Conservation (phyloP, 2,797 vertebrate species). For the Falco novaeseelandiae region DNA sequence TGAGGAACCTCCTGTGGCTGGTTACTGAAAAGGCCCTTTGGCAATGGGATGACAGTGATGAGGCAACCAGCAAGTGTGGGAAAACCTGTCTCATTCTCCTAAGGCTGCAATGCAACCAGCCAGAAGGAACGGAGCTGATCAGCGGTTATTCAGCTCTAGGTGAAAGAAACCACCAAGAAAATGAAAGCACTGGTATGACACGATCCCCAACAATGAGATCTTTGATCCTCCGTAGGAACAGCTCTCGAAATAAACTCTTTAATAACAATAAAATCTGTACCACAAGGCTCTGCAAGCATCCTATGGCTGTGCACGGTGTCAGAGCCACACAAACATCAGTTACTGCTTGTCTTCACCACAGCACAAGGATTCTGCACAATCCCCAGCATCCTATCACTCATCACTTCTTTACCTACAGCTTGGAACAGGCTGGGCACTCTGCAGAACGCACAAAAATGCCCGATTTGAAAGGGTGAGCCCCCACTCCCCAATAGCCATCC, state of each 20-base stretch:
- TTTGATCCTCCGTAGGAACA: not conserved
- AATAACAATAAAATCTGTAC: not conserved
- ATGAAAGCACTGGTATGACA: not conserved
- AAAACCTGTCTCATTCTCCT: not conserved
- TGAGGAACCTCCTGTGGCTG: not conserved
- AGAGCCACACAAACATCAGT: not conserved
- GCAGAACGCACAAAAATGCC: not conserved
- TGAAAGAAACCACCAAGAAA: not conserved
- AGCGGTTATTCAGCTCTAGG: not conserved
- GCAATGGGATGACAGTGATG: accelerated
- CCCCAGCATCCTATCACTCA: not conserved
- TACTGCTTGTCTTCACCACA: not conserved
- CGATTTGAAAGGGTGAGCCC: not conserved
- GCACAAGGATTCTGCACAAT: not conserved
- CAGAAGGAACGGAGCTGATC: not conserved
- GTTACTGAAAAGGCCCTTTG: not conserved
- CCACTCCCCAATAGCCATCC: accelerated
- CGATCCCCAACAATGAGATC: accelerated
- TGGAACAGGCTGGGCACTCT: not conserved
- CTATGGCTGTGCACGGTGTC: accelerated
- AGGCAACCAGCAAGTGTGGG: not conserved
- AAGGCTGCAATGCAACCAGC: accelerated
- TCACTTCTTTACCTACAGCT: too few relatives aligned
- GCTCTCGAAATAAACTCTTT: not conserved
- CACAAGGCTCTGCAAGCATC: too few relatives aligned